Conservation (phyloP, 2,797 vertebrate species). For the Moxostoma hubbsi region DNA sequence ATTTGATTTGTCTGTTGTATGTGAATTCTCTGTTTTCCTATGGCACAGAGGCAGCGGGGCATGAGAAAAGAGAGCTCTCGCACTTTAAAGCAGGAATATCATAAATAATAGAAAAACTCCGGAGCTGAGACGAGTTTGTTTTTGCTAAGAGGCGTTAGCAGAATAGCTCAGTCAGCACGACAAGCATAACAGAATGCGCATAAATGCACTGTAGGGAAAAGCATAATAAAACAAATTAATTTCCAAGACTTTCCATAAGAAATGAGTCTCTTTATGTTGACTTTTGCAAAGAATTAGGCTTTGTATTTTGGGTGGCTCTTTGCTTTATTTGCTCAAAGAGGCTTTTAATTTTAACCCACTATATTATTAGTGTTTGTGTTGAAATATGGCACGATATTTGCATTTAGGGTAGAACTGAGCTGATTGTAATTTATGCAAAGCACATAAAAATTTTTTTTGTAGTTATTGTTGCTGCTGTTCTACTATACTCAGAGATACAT, state of each 20-base stretch:
- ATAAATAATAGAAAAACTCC: conserved; percentile 75
- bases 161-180: conserved; percentile 54
- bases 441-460: background rate
- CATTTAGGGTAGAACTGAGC: background rate
- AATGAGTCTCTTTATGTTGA: conserved; percentile 45
- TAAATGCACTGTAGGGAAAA: conserved; percentile 64
- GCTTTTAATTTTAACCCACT: conserved; percentile 43
- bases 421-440: background rate
- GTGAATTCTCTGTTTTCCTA: conserved; percentile 68
- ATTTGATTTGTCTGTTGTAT: conserved; percentile 69
- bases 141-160: conserved; percentile 63
- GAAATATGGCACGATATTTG: background rate
- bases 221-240: conserved; percentile 62
- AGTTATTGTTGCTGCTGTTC: too few relatives aligned
- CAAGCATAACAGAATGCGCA: conserved; percentile 62
- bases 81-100: conserved; percentile 61
- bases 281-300: conserved; percentile 39
- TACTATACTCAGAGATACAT: background rate
- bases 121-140: conserved; percentile 67
- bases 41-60: conserved; percentile 58
- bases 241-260: conserved; percentile 58
- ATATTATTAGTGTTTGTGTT: conserved; percentile 10
- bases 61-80: conserved; percentile 1
- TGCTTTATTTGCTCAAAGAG: conserved; percentile 16
- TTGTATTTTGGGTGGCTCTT: conserved; percentile 53